phyloP scores from a whole-genome alignment of 2,888 invertebrate species.

The Drosophila emarginata region DNA sequence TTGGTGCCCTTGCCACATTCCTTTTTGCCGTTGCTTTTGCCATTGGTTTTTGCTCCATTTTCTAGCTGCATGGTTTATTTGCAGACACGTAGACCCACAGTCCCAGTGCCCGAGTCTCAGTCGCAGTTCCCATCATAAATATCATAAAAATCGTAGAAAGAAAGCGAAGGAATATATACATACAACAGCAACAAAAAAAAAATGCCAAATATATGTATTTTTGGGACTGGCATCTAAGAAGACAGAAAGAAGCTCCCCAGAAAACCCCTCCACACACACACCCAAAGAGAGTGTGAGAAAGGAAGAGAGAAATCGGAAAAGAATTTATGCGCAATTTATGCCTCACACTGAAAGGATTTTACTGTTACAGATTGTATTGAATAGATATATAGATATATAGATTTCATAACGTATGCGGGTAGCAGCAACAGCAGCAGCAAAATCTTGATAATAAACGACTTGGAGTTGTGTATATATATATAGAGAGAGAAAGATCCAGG shows the following conservation, averaged over 20 bases:
- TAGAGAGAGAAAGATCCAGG: conserved; percentile 13
- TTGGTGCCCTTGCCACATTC: conserved; percentile 20
- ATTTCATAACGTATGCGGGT: conserved; percentile 53
- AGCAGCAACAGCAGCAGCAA: conserved; percentile 8
- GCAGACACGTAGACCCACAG: conserved; percentile 65
- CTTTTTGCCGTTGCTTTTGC: conserved; percentile 1
- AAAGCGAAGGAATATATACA: conserved; percentile 1
- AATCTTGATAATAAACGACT: conserved; percentile 68
- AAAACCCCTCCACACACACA: not conserved
- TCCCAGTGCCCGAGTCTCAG: conserved; percentile 18
- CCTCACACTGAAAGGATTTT: conserved; percentile 57
- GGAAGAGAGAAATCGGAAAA: not conserved
- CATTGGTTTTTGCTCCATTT: conserved; percentile 55
- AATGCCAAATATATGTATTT: conserved; percentile 27
- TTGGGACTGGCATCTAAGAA: not conserved
- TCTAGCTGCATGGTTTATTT: conserved; percentile 62
- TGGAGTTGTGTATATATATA: conserved; percentile 16
- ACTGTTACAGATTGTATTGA: conserved; percentile 69
- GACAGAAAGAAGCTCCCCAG: not conserved
- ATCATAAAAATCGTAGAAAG: conserved; percentile 60
- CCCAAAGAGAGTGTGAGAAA: not conserved
- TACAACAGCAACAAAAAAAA: conserved; percentile 6
- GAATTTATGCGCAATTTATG: conserved; percentile 75
- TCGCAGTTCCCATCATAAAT: conserved; percentile 61
- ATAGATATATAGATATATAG: conserved; percentile 52